Evolutionary conservation across 2,113 vertebrate species (phyloP), one percentile per base, ranked within the genome.

Genomic region (Astatotilapia flaviijosephi): DNA sequence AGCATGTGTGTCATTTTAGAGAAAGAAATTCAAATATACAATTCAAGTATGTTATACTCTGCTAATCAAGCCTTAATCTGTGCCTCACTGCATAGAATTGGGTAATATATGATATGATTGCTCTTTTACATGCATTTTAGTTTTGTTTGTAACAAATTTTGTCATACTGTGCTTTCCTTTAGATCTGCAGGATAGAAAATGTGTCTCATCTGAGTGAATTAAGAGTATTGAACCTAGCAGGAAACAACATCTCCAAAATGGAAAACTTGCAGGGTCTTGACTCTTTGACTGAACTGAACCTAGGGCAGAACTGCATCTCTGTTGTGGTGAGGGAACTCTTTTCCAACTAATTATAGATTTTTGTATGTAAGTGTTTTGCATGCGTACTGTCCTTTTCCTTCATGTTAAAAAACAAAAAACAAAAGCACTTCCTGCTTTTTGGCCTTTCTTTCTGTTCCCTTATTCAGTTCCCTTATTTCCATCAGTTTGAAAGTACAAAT

Each of bases 181-280:
- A 99, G 98, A 98, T 99, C 90, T 89, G 94, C 84, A 96, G 94
- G 94, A 97, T 99, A 62, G 98, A 98, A 95, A 98, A 98, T 84
- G 79, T 99, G 9, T 94, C 93, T 89, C 97, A 98, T 89, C 94
- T 99, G 88, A 94, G 94, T 26, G 96, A 98, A 79, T 96, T 99
- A 83, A 96, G 95, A 86, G 97, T 98, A 82, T 94, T 99, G 93
- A 99, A 99, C 94, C 96, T 99, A 92, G 97, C 99, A 60, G 97
- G 97, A 86, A 99, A 99, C 94, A 89, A 91, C 60, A 97, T 99
- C 83, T 95, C 93, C 47, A 94, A 94, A 5, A 96, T 98, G 47
- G 98, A 98, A 92, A 98, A 98, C 49, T 95, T 99, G 79, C 96
- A 88, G 15, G 98, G 98, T 17, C 92, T 99, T 94, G 94, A 97